Percentiles rank a stretch among this genome's conserved stretches.
Evolutionary conservation across 2,797 vertebrate genomes (phyloP).

Genomic region (Leptodactylus fallax): DNA sequence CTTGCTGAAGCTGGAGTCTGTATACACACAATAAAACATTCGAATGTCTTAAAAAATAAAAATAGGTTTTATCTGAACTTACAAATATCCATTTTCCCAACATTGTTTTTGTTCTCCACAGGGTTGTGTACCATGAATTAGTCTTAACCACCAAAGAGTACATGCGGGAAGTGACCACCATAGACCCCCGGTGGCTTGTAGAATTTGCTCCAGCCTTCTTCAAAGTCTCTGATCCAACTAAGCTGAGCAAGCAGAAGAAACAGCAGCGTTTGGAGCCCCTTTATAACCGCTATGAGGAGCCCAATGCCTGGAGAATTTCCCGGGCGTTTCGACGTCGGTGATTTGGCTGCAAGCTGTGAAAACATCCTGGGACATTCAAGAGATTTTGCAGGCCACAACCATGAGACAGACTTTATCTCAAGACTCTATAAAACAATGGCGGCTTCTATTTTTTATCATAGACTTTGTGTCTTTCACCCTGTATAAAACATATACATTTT

Average conservation of each 20-base stretch:
- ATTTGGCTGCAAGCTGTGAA: slow-evolving; percentile 1
- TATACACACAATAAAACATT: no score
- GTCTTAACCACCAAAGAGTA: slow-evolving; percentile 98
- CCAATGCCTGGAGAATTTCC: slow-evolving; percentile 97
- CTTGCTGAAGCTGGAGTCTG: no score
- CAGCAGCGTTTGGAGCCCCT: slow-evolving; percentile 94
- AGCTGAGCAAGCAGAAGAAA: slow-evolving; percentile 99
- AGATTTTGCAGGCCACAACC: background rate
- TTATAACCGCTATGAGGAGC: slow-evolving; percentile 97
- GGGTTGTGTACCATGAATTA: slow-evolving; percentile 97
- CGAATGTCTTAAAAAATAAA: no score
- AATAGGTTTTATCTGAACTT: no score
- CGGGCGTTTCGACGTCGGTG: slow-evolving; percentile 93
- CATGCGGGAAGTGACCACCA: slow-evolving; percentile 98
- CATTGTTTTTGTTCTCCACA: slow-evolving; percentile 62
- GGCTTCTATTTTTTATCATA: background rate
- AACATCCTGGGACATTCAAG: no score
- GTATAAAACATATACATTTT: slow-evolving; percentile 16
- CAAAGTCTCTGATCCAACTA: slow-evolving; percentile 97
- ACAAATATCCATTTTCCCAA: background rate
- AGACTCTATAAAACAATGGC: background rate
- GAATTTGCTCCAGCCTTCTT: slow-evolving; percentile 97
- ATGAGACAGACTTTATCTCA: background rate
- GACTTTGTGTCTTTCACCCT: background rate
- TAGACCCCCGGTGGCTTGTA: slow-evolving; percentile 97